Evolutionary conservation across 2,797 vertebrate species (phyloP), one percentile per base, ranked within the genome.

Genomic region (Hoplostethus mediterraneus): DNA sequence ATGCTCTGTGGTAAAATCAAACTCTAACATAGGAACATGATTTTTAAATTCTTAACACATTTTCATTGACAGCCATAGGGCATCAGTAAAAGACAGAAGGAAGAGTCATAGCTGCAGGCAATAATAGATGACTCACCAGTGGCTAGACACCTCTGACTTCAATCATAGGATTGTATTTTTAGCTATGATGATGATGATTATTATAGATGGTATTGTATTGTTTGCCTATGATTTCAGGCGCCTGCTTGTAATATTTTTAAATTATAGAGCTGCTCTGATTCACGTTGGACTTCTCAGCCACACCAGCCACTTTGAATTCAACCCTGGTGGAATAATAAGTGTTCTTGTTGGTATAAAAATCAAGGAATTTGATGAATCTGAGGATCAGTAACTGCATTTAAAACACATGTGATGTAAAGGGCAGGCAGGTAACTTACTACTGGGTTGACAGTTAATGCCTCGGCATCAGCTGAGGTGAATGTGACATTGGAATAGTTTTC

Each of bases 241-340:
- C 64, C 67, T 66, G 77, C 63, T 74, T 79, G 79, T 36, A 12
- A 84, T 87, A 82, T 86, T 84, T 88, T 90, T 87, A 82, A 75
- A 85, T 89, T 79, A 89, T 77, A 83, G 67, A 80, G 76, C 56
- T 1, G 54, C 70, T 86, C 77, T 86, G 81, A 88, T 88, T 90
- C 85, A 86, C 86, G 77, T 82, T 87, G 90, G 89, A 92, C 87
- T 84, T 87, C 80, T 33, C 31, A 79, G 80, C 58, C 65, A 80
- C 75, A 53, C 60, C 44, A 45, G 51, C 66, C 67, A 77, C 49
- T 82, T 81, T 71, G 45, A 74, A 77, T 59, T 56, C 76, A 59
- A 56, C 5, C 36, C 76, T 31, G 68, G 73, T 60, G 54, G 73
- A 84, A 83, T 83, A 89, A 83, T 76, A 81, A 82, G 87, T 57